phyloP scores from a whole-genome alignment of 2,113 vertebrate genomes.

The Scatophagus argus region DNA sequence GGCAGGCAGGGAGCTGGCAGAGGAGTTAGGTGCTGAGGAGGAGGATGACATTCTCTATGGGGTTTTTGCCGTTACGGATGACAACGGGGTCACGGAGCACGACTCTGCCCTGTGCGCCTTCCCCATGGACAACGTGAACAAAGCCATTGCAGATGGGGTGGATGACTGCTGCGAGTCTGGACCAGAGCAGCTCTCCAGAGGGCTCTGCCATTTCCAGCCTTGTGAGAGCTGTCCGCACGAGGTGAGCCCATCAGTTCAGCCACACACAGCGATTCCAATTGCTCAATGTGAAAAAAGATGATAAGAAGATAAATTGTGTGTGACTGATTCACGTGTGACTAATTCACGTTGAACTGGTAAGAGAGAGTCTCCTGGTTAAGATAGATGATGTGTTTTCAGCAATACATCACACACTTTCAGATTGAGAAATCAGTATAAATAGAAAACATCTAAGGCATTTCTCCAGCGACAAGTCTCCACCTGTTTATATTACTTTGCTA shows the following conservation, averaged over 20 bases:
- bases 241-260: slow-evolving; percentile 80
- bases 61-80: slow-evolving; percentile 85
- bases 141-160: slow-evolving; percentile 87
- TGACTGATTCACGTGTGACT: not conserved
- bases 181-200: slow-evolving; percentile 81
- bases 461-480: too few species aligned
- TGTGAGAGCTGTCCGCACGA: slow-evolving; percentile 90
- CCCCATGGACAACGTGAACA: slow-evolving; percentile 86
- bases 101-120: slow-evolving; percentile 93
- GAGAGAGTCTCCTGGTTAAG: not conserved
- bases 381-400: not conserved
- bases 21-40: slow-evolving; percentile 83
- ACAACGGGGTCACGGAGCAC: slow-evolving; percentile 63
- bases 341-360: too few species aligned
- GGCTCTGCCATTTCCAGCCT: slow-evolving; percentile 90
- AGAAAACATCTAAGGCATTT: not conserved
- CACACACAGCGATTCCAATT: not conserved
- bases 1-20: slow-evolving; percentile 86
- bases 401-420: not conserved
- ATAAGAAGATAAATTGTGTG: not conserved
- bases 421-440: not conserved
- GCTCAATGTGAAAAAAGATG: not conserved
- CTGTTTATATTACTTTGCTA: too few species aligned
- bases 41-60: slow-evolving; percentile 89
- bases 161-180: slow-evolving; percentile 86